A percentile compares a stretch with the other conserved stretches of the same genome.
phyloP scores from a whole-genome alignment of 2,888 invertebrate species.

The Willowsia nigromaculata region DNA sequence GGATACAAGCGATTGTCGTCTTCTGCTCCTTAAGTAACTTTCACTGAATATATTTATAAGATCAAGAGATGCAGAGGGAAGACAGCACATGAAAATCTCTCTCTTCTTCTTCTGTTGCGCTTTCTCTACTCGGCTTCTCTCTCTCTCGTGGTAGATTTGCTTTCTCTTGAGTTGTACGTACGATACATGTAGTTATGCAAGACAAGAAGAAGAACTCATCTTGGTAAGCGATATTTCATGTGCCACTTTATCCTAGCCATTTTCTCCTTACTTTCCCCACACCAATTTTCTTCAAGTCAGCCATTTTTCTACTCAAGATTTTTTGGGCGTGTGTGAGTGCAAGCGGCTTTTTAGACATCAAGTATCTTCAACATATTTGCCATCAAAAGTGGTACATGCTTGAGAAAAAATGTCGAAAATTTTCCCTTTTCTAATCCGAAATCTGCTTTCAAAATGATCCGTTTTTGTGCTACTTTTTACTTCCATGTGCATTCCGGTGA shows the following conservation, averaged over 20 bases:
- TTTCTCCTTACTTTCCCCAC: conserved; percentile 23
- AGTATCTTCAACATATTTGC: too few species aligned
- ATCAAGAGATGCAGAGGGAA: not conserved
- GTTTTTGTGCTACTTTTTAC: not conserved
- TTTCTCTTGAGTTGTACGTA: not conserved
- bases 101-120: conserved; percentile 36
- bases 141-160: not conserved
- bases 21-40: not conserved
- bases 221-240: conserved; percentile 69
- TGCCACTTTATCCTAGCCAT: conserved; percentile 60
- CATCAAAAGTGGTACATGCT: too few species aligned
- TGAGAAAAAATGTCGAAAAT: too few species aligned
- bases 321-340: not conserved
- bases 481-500: not conserved
- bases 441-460: not conserved
- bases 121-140: not conserved
- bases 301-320: not conserved
- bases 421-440: conserved; percentile 39
- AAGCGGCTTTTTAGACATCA: not conserved
- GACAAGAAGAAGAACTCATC: conserved; percentile 48
- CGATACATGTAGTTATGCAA: not conserved
- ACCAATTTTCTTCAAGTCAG: not conserved
- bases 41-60: not conserved
- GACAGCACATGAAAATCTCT: too few species aligned
- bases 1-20: not conserved